Evolutionary conservation across 1,140 invertebrate species (phyloP).

Genomic region (Notospermus geniculatus): DNA sequence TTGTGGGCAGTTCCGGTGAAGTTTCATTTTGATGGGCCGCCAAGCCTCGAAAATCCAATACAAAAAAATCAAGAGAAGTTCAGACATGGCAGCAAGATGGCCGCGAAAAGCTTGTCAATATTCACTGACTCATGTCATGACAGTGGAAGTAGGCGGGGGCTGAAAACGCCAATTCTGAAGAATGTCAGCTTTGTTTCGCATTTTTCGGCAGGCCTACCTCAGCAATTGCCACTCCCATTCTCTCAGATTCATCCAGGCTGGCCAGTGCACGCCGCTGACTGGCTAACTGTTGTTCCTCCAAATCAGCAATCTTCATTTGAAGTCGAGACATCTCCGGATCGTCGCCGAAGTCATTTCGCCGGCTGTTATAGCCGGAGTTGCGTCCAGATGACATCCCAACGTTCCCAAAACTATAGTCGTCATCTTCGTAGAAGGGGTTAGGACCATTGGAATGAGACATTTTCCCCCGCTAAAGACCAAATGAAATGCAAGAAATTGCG

Average conservation of each 20-base stretch:
- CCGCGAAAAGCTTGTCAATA: too few relatives aligned
- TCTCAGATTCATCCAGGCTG: conserved; percentile 79
- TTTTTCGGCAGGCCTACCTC: too few relatives aligned
- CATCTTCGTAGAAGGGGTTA: conserved; percentile 39
- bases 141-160: too few relatives aligned
- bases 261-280: conserved; percentile 80
- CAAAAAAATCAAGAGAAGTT: too few relatives aligned
- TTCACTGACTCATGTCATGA: too few relatives aligned
- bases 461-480: conserved; percentile 29
- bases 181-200: too few relatives aligned
- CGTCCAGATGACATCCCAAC: conserved; percentile 8
- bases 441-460: conserved; percentile 15
- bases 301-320: conserved; percentile 31
- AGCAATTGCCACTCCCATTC: conserved; percentile 82
- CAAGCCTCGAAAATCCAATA: too few relatives aligned
- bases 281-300: conserved; percentile 60
- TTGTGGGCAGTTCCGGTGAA: too few relatives aligned
- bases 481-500: too few relatives aligned
- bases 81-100: too few relatives aligned
- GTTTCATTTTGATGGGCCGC: too few relatives aligned
- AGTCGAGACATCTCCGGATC: conserved; percentile 23
- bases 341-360: conserved; percentile 15
- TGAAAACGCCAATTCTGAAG: too few relatives aligned
- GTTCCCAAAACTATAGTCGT: conserved; percentile 15
- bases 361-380: conserved; percentile 11